Base-by-base conservation (phyloP, 2,888 invertebrate species). In the Napeogenes sylphis region DNA sequence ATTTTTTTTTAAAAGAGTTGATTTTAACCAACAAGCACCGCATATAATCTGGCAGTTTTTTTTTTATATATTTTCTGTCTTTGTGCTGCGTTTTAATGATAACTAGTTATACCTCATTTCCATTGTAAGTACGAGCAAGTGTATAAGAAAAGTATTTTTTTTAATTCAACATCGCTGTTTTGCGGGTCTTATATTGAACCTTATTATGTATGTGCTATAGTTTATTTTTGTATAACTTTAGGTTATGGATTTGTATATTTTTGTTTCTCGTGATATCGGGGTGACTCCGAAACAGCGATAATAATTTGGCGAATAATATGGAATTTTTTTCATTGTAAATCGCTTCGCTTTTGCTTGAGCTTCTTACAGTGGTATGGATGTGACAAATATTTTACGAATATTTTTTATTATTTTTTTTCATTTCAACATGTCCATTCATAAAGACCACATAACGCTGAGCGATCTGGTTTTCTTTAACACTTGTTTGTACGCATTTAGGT, bases 81-180 rank as follows among this genome's bases (percentile, higher is more conserved):
- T 81, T 85, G 87, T 85, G 86, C 81, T 82, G 82, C 82, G 82
- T 84, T 77, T 72, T 82, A 81, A 80, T 67, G 57, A 72, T 78
- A 79, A 79, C 77, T 73, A 73, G 71, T 67, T 73, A 76, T 73
- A 71, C 76, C 73, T 72, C 72, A 70, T 73, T 75, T 79, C 72
- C 76, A 79, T 86, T 90, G 89, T 90, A 88, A 88, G 88, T 90
- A 89, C 83, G 81, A 87, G 85, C 90, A 90, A 90, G 89, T 91
- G 90, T 88, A 72, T 84, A 87, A 81, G 83, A 80, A 83, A 85
- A 78, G 55, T 61, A 72, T 67, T 21, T 66, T 64, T 64, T 63
- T 67, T 68, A 61, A 32, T 51, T 38, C 64, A 59, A 58, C 73
- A 76, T 83, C 84, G 82, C 80, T 85, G 82, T 84, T 85, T 84